A percentile compares a stretch with the other conserved stretches of the same genome.
Conservation (phyloP, 2,888 invertebrate genomes). For the Athalia rosae region DNA sequence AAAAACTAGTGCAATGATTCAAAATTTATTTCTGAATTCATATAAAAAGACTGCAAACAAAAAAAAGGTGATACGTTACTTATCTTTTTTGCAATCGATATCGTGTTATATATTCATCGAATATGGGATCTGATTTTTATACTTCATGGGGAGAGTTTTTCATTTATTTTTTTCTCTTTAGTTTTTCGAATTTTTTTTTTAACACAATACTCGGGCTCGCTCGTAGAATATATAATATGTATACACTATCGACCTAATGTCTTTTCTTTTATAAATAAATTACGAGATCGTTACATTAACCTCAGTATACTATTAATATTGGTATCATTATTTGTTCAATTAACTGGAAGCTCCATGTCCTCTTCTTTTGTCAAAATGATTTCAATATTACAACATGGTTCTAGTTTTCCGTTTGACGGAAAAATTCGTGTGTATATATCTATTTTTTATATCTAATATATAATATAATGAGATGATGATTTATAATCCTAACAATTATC, state of each 20-base stretch:
- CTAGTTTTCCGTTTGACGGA: slow-evolving; percentile 34
- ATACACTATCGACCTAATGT: slow-evolving; percentile 2
- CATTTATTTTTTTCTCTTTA: not conserved
- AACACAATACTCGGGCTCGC: too few relatives aligned
- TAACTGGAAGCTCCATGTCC: slow-evolving; percentile 31
- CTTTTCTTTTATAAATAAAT: not conserved
- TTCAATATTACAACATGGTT: slow-evolving; percentile 4
- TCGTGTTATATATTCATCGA: too few relatives aligned
- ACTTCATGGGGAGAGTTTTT: not conserved
- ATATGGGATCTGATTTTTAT: too few relatives aligned
- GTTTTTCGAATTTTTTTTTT: too few relatives aligned
- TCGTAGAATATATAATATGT: too few relatives aligned
- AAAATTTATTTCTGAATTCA: too few relatives aligned
- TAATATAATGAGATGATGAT: slow-evolving; percentile 14
- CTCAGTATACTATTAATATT: not conserved
- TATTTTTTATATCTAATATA: not conserved
- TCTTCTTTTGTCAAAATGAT: not conserved
- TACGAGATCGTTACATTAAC: not conserved
- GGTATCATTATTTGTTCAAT: slow-evolving; percentile 23
- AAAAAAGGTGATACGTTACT: too few relatives aligned
- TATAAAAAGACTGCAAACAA: too few relatives aligned
- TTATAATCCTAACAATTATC: slow-evolving; percentile 27
- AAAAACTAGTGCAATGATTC: too few relatives aligned
- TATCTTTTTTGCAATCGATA: too few relatives aligned
- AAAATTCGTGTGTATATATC: slow-evolving; percentile 11